Evolutionary conservation across 2,113 vertebrate genomes (phyloP).

Genomic region (Pelusios castaneus): DNA sequence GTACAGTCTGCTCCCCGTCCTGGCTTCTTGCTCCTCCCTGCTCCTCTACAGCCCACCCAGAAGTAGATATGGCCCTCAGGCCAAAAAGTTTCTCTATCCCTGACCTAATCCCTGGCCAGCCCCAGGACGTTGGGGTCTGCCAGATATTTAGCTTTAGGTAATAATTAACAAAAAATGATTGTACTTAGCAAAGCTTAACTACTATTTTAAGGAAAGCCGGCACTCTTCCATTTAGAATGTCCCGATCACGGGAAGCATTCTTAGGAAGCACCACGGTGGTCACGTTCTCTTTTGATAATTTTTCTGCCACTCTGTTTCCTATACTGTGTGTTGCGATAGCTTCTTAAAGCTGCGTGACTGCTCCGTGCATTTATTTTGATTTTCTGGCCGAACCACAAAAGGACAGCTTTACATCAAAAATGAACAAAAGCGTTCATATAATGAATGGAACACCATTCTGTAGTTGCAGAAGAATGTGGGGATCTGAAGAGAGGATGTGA

Average conservation of each 20-base stretch:
- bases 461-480: neutral
- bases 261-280: neutral
- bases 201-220: neutral
- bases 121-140: neutral
- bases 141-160: neutral
- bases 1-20: too few species aligned
- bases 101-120: neutral
- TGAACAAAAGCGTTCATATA: neutral
- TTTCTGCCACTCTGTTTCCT: neutral
- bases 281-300: neutral
- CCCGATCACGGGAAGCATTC: neutral
- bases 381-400: neutral
- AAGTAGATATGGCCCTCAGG: too few species aligned
- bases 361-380: neutral
- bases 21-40: too few species aligned
- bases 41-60: too few species aligned
- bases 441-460: neutral
- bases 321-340: neutral
- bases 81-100: too few species aligned
- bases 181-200: neutral
- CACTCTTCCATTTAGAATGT: neutral
- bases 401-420: neutral
- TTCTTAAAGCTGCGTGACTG: accelerated
- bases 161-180: neutral
- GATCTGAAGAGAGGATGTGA: neutral